Evolutionary conservation across 2,888 invertebrate genomes (phyloP).

Genomic region (Sminthurinus aureus): DNA sequence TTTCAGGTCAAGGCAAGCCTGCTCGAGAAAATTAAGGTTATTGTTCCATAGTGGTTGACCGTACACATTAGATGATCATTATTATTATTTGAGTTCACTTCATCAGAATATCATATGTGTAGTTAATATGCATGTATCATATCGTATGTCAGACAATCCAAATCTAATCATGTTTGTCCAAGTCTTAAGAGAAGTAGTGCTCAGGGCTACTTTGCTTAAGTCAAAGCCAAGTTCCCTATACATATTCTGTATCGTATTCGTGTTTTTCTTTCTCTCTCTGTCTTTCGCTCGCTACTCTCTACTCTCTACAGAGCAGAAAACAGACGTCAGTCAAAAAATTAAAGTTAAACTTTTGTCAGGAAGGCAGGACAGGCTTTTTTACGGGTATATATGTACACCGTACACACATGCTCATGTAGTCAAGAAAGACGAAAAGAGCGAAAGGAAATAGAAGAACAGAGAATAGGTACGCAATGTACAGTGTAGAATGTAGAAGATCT

Average conservation of each 20-base stretch:
- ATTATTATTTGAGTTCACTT: too few species aligned
- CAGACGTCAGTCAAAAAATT: constrained; percentile 43
- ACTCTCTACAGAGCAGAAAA: not conserved
- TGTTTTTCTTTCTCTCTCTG: too few species aligned
- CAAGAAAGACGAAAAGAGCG: not conserved
- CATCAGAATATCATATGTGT: too few species aligned
- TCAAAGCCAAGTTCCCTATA: constrained; percentile 16
- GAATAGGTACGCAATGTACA: not conserved
- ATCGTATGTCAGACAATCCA: too few species aligned
- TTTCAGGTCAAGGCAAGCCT: not conserved
- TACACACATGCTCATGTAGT: not conserved
- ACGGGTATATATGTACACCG: not conserved
- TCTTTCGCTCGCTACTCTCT: too few species aligned
- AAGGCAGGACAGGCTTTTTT: constrained; percentile 25
- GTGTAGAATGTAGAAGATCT: too few species aligned
- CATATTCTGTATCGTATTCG: constrained; percentile 1
- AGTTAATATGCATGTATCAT: too few species aligned
- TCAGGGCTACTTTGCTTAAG: constrained; percentile 16
- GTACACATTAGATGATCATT: too few species aligned
- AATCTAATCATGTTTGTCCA: too few species aligned
- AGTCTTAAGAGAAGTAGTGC: constrained; percentile 9
- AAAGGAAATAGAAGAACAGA: not conserved
- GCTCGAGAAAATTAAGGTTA: too few species aligned
- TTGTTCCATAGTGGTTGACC: too few species aligned
- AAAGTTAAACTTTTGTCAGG: constrained; percentile 38